phyloP scores from a whole-genome alignment of 2,888 invertebrate genomes.

The Zaprionus obscuricornis region DNA sequence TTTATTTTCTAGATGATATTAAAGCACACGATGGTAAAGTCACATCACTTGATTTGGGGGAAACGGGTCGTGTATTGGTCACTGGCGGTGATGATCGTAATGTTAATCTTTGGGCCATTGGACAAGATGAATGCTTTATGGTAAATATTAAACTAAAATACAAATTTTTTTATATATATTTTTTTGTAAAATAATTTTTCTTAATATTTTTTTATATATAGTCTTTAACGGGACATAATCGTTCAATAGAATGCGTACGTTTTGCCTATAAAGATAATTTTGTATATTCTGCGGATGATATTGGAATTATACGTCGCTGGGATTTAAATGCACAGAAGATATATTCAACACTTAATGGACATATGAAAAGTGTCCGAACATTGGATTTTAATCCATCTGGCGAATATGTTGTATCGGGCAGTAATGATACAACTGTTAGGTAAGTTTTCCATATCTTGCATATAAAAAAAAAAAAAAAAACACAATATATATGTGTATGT shows the following conservation, averaged over 20 bases:
- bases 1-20: conserved; percentile 80
- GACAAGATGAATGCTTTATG: conserved; percentile 97
- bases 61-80: conserved; percentile 83
- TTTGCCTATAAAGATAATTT: conserved; percentile 97
- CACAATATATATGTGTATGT: no score
- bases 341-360: conserved; percentile 83
- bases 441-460: conserved; percentile 71
- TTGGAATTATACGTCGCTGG: conserved; percentile 97
- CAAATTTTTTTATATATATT: conserved; percentile 58
- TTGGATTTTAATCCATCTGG: conserved; percentile 98
- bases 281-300: conserved; percentile 96
- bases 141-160: conserved; percentile 83
- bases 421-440: conserved; percentile 90
- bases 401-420: conserved; percentile 96
- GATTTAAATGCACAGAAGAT: conserved; percentile 91
- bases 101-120: conserved; percentile 98
- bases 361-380: conserved; percentile 94
- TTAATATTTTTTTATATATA: conserved; percentile 80
- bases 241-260: conserved; percentile 96
- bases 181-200: not conserved
- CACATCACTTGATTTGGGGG: conserved; percentile 83
- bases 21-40: conserved; percentile 83
- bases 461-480: no score
- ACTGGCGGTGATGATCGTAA: conserved; percentile 97
- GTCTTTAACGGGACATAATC: conserved; percentile 97